These are phyloP conservation scores for Phenganax marumi DNA, from an alignment of 92 coral and sea anemone genomes.

Conservation along the genomic window DNA sequence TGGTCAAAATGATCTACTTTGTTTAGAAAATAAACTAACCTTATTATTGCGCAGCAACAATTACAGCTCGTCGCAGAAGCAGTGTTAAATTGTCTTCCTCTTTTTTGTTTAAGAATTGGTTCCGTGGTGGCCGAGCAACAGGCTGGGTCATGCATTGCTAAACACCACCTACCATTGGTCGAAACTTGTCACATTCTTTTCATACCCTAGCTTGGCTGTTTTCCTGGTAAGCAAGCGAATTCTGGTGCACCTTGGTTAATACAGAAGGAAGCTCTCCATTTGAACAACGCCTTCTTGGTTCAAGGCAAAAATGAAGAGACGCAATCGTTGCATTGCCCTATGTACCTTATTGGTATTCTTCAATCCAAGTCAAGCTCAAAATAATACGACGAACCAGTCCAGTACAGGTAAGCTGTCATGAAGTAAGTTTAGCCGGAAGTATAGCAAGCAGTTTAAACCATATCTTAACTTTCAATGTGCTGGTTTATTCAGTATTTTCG, in stretches of 20 bases:
- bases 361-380: too few relatives aligned
- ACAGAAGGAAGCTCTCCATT: not conserved
- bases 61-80: not conserved
- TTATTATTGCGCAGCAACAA: not conserved
- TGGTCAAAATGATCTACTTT: too few relatives aligned
- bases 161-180: conserved; percentile 14
- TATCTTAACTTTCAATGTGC: too few relatives aligned
- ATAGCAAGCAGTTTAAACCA: too few relatives aligned
- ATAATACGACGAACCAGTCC: too few relatives aligned
- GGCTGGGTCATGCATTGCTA: conserved; percentile 17
- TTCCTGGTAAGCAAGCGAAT: not conserved
- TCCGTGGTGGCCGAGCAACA: not conserved
- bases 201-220: not conserved
- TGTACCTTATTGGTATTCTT: too few relatives aligned
- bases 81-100: not conserved
- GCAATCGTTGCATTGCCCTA: too few relatives aligned
- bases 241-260: not conserved
- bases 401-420: too few relatives aligned
- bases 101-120: not conserved
- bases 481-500: too few relatives aligned
- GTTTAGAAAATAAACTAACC: not conserved
- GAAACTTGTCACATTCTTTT: conserved; percentile 7
- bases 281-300: not conserved
- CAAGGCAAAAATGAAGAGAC: too few relatives aligned
- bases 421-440: too few relatives aligned